A percentile compares a stretch with the other conserved stretches of the same genome.
Evolutionary conservation across 2,888 invertebrate species (phyloP).

Genomic region (Magallana nippona): DNA sequence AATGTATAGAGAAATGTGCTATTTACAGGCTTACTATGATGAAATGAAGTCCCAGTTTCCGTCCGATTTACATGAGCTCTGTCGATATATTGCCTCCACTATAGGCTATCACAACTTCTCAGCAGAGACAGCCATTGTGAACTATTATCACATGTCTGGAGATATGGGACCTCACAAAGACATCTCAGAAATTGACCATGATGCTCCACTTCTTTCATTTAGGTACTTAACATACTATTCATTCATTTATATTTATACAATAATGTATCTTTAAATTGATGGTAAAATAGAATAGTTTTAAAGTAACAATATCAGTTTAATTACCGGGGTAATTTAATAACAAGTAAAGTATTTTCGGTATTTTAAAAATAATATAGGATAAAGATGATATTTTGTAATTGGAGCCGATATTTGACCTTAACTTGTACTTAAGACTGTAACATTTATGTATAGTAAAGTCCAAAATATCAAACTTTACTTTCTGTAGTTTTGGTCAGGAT

Average conservation of each 20-base stretch:
- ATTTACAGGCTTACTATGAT: conserved; percentile 71
- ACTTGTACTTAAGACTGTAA: no score
- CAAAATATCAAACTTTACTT: conserved; percentile 13
- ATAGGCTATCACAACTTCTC: conserved; percentile 71
- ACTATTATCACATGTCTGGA: conserved; percentile 96
- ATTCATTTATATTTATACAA: no score
- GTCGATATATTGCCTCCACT: conserved; percentile 82
- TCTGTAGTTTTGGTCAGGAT: conserved; percentile 93
- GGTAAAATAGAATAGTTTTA: no score
- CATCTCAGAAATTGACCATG: conserved; percentile 91
- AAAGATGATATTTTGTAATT: no score
- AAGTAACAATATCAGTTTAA: no score
- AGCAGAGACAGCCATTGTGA: conserved; percentile 96
- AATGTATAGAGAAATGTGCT: conserved; percentile 1
- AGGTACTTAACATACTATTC: conserved; percentile 82
- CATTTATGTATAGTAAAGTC: no score
- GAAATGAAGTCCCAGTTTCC: conserved; percentile 85
- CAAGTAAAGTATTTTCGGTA: no score
- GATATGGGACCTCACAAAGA: conserved; percentile 96
- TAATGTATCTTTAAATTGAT: no score
- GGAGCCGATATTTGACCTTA: no score
- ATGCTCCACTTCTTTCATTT: conserved; percentile 94
- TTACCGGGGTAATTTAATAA: no score
- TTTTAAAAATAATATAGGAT: no score
- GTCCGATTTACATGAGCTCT: conserved; percentile 85